These are phyloP conservation scores for Pedionomus torquatus DNA, from an alignment of 2,113 vertebrate species.

Conservation along the genomic window DNA sequence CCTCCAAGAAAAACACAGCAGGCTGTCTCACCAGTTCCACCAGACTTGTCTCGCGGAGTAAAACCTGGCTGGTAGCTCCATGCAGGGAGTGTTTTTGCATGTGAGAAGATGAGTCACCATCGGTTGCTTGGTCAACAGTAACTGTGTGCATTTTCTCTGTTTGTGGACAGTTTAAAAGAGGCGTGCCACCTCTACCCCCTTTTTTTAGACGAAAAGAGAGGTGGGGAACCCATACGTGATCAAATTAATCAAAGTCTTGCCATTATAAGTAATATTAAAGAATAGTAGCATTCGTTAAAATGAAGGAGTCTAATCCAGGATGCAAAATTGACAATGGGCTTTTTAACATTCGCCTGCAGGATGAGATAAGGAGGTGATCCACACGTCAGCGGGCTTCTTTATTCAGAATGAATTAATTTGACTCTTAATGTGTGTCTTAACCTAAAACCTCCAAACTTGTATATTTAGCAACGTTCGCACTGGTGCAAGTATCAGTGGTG, in stretches of 20 bases:
- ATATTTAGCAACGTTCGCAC: accelerated
- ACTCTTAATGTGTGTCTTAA: accelerated
- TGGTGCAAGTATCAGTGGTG: background rate
- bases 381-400: background rate
- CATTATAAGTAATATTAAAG: background rate
- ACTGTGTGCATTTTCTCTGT: background rate
- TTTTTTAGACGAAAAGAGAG: background rate
- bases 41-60: background rate
- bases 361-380: background rate
- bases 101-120: constrained; percentile 29
- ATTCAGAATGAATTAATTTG: background rate
- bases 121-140: background rate
- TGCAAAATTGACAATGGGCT: background rate
- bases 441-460: background rate
- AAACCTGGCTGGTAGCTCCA: background rate
- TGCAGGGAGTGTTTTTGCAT: background rate
- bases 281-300: background rate
- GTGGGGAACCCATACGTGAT: background rate
- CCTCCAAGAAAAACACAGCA: constrained; percentile 20
- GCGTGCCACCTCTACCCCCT: background rate
- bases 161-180: background rate
- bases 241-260: background rate
- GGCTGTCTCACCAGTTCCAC: constrained; percentile 47
- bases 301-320: background rate
- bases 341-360: accelerated